phyloP scores from a whole-genome alignment of 2,888 invertebrate genomes.

The Cryptocephalus moraei region DNA sequence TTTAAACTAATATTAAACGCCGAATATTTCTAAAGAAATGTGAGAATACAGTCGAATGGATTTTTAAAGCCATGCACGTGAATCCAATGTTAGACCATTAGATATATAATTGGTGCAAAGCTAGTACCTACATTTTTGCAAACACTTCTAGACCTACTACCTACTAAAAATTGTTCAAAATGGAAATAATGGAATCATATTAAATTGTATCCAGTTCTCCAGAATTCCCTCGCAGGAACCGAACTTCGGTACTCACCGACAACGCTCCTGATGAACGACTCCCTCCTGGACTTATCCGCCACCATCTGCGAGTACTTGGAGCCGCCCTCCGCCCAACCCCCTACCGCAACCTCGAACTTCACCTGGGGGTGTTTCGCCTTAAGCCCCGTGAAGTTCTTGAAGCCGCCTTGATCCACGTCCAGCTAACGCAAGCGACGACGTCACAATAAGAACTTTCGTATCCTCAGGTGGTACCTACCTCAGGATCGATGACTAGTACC shows the following conservation, averaged over 20 bases:
- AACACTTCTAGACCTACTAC: no score
- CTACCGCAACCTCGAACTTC: conserved; percentile 73
- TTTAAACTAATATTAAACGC: no score
- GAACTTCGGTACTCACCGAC: conserved; percentile 45
- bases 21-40: no score
- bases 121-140: no score
- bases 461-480: conserved; percentile 42
- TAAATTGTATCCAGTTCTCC: no score
- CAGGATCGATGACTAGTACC: conserved; percentile 70
- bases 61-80: no score
- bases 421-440: conserved; percentile 40
- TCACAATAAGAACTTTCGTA: neutral
- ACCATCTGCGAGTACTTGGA: conserved; percentile 79
- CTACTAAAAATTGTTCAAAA: no score
- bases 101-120: no score
- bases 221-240: no score
- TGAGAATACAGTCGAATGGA: no score
- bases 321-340: conserved; percentile 88
- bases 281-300: conserved; percentile 54
- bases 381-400: conserved; percentile 67
- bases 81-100: no score
- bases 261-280: conserved; percentile 63
- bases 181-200: no score
- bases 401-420: conserved; percentile 66
- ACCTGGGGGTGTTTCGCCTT: conserved; percentile 59